phyloP scores from a whole-genome alignment of 2,888 invertebrate genomes.

The Folsomia candida region DNA sequence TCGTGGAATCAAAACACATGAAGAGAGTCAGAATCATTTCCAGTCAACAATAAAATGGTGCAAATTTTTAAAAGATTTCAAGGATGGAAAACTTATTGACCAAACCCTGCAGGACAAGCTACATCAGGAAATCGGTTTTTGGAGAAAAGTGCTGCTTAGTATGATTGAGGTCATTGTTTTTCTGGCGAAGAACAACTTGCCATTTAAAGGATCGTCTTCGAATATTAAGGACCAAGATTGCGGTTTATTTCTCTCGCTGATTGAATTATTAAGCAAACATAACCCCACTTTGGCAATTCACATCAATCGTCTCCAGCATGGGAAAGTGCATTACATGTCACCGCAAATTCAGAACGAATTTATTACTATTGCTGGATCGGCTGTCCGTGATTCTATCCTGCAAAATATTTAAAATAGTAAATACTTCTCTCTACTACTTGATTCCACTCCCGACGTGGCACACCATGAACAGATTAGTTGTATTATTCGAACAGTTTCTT shows the following conservation, averaged over 20 bases:
- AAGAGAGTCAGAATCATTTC: background rate
- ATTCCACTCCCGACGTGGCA: constrained; percentile 21
- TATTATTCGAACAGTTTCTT: constrained; percentile 14
- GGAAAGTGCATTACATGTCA: constrained; percentile 1
- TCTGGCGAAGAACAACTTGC: constrained; percentile 13
- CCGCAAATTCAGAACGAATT: constrained; percentile 23
- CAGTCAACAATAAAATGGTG: background rate
- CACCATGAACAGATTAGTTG: constrained; percentile 21
- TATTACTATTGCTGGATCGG: background rate
- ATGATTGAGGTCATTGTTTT: constrained; percentile 7
- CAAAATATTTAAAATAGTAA: background rate
- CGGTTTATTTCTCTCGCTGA: constrained; percentile 19
- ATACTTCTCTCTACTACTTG: constrained; percentile 20
- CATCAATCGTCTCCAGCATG: background rate
- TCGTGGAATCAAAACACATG: background rate
- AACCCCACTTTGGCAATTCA: constrained; percentile 3
- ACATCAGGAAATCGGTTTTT: background rate
- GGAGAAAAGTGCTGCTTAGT: background rate
- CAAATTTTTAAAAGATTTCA: background rate
- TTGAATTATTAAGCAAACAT: constrained; percentile 14
- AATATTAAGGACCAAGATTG: background rate
- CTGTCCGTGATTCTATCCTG: background rate
- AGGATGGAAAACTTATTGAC: background rate
- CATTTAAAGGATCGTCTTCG: constrained; percentile 7
- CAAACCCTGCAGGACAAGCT: background rate